Conservation (phyloP, 2,797 vertebrate genomes). For the Geotrypetes seraphini region DNA sequence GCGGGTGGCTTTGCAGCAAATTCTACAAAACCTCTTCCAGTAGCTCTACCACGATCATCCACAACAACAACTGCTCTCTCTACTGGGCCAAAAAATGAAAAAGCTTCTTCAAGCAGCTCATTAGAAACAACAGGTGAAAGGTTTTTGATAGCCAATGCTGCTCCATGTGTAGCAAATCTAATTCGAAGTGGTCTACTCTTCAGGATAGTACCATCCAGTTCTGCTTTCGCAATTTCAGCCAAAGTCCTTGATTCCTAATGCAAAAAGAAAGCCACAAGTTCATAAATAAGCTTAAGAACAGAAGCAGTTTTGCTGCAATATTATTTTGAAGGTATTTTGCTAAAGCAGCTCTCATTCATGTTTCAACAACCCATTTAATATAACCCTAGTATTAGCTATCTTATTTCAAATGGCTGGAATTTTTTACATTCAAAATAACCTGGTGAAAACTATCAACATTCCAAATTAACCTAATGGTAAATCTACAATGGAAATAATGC, state of each 20-base stretch:
- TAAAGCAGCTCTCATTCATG: too few species aligned
- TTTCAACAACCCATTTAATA: too few species aligned
- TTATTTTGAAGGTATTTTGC: too few species aligned
- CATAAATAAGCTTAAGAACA: too few species aligned
- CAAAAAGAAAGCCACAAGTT: constrained; percentile 20
- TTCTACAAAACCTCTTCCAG: constrained; percentile 87
- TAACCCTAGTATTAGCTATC: too few species aligned
- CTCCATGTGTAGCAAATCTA: constrained; percentile 85
- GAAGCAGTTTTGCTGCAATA: too few species aligned
- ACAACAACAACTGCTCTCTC: constrained; percentile 87
- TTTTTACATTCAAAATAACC: too few species aligned
- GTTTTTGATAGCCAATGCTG: constrained; percentile 84
- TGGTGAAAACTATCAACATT: too few species aligned
- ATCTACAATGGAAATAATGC: too few species aligned
- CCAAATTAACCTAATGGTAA: too few species aligned
- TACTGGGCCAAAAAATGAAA: constrained; percentile 86
- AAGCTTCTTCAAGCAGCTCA: constrained; percentile 90
- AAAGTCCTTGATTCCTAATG: constrained; percentile 85
- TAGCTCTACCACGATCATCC: constrained; percentile 86
- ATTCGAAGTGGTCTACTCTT: constrained; percentile 83
- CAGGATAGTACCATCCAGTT: constrained; percentile 82
- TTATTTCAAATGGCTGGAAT: too few species aligned
- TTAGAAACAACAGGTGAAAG: constrained; percentile 89
- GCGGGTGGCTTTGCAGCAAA: constrained; percentile 87
- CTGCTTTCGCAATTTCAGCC: constrained; percentile 92